Evolutionary conservation across 2,113 vertebrate genomes (phyloP).

Genomic region (Artemisiospiza belli): DNA sequence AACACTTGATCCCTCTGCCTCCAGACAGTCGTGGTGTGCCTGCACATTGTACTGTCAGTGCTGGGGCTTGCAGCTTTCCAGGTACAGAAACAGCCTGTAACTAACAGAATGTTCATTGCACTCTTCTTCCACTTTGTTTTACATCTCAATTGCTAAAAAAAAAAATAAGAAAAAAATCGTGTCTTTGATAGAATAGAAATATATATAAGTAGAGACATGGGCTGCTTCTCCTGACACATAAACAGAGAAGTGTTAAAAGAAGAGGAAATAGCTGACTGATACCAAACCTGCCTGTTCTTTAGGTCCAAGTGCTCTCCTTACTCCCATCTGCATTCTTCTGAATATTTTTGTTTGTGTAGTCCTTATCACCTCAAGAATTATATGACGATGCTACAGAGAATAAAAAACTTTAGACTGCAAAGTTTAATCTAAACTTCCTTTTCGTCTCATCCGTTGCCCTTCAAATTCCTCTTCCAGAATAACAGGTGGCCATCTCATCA

Average conservation of each 20-base stretch:
- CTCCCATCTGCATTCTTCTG: background rate
- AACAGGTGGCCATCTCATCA: background rate
- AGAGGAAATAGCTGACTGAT: background rate
- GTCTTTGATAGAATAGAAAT: background rate
- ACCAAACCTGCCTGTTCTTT: background rate
- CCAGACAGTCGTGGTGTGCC: background rate
- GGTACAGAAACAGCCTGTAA: background rate
- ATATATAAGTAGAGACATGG: background rate
- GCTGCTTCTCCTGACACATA: background rate
- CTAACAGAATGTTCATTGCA: background rate
- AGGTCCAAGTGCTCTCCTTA: background rate
- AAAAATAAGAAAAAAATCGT: background rate
- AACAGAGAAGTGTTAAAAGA: background rate
- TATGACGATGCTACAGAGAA: background rate
- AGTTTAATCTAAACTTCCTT: background rate
- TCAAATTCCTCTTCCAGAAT: background rate
- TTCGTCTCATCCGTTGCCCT: background rate
- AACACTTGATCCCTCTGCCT: background rate
- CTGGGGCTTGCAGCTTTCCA: background rate
- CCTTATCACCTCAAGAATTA: background rate
- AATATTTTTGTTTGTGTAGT: background rate
- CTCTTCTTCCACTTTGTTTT: background rate
- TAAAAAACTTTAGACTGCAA: background rate
- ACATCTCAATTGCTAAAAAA: background rate
- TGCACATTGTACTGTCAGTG: background rate